Base-by-base conservation (phyloP, 2,888 invertebrate species). In the Mimachlamys varia region DNA sequence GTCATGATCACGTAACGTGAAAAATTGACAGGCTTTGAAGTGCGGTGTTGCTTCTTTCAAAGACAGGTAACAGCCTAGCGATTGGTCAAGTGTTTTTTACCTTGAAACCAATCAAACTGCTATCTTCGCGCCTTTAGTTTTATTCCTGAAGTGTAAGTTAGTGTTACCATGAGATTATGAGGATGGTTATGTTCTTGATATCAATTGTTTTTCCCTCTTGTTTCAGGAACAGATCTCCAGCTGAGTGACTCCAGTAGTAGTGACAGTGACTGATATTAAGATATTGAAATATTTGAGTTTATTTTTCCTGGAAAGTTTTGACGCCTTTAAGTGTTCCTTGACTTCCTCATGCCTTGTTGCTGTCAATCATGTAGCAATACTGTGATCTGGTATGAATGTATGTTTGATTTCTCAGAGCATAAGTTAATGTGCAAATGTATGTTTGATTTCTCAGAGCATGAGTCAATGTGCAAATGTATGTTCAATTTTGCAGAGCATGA, bases 211-310 rank as follows among this genome's bases (percentile, higher is more conserved):
- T 15, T 15, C 33, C 7, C 33, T 33, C 27, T 76, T 33, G 27
- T 76, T 76, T 33, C 76, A 76, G 76, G 33, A 33, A 76, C 27
- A 27, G 76, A 76, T 76, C 76, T 76, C 33, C 76, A 76, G 76
- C 33, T 76, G 33, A 76, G 76, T 76, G 76, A 76, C 76, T 12
- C 76, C 0, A 76, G 76, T 27, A 62, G 62, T 22, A 76, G 76
- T 15, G 76, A 76, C 33, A 76, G 76, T 76, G 76, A 76, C 15
- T 76, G 33, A 76, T 19, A 58, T n/a, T 10, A 22, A 22, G 22
- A 7, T 12, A 33, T 2, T 76, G 76, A 12, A 33, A 76, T 10
- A 58, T 5, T 76, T 76, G 27, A 33, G 33, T 0, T 76, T 76
- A 76, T 76, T 76, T 33, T 27, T 10, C 17, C 4, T 33, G 33